phyloP scores from a whole-genome alignment of 1,140 invertebrate species.

The Microplitis demolitor region DNA sequence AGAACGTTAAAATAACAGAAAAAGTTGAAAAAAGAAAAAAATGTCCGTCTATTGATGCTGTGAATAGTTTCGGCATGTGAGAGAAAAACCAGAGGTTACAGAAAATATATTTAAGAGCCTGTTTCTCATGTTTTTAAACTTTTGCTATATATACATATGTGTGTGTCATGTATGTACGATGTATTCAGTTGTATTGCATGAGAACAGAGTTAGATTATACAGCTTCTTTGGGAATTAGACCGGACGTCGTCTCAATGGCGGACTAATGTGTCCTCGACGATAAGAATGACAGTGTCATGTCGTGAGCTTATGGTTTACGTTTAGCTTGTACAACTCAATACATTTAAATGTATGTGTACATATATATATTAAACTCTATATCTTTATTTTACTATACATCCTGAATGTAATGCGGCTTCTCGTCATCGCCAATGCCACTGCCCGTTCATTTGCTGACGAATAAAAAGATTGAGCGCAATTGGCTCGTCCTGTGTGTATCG shows the following conservation, averaged over 20 bases:
- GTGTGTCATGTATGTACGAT: background rate
- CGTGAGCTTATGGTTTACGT: background rate
- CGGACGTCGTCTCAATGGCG: slow-evolving; percentile 14
- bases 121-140: background rate
- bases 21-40: background rate
- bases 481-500: slow-evolving; percentile 48
- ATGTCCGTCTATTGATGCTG: background rate
- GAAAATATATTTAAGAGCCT: background rate
- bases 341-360: too few relatives aligned
- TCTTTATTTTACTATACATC: background rate
- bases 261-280: slow-evolving; percentile 19
- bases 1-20: background rate
- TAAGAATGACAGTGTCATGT: slow-evolving; percentile 20
- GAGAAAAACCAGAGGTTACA: background rate
- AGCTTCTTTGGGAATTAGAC: background rate
- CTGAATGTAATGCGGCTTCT: background rate
- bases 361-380: too few relatives aligned
- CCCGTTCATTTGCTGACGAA: slow-evolving; percentile 42
- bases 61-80: slow-evolving; percentile 5
- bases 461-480: slow-evolving; percentile 52
- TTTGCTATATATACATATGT: background rate
- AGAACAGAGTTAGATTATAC: background rate
- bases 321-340: background rate
- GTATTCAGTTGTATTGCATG: background rate
- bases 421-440: slow-evolving; percentile 16